Conservation (phyloP, 2,888 invertebrate species). For the Stramonita haemastoma region DNA sequence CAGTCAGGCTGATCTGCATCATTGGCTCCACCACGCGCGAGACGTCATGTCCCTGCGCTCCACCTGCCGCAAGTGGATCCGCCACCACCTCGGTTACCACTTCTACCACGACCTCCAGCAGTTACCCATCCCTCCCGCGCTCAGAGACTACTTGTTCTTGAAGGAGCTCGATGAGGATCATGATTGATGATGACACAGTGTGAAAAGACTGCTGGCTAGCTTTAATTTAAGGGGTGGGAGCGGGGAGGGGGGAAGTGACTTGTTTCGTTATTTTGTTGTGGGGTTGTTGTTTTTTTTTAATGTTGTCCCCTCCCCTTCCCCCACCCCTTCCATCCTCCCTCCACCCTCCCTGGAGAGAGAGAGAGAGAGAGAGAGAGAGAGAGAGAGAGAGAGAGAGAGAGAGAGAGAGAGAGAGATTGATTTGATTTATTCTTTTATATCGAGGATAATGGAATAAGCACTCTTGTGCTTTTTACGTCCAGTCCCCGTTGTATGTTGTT, state of each 20-base stretch:
- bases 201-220: too few relatives aligned
- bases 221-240: too few relatives aligned
- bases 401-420: too few relatives aligned
- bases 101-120: conserved; percentile 59
- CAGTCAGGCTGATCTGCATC: conserved; percentile 53
- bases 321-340: not conserved
- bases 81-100: conserved; percentile 65
- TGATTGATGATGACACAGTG: not conserved
- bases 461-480: too few relatives aligned
- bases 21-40: conserved; percentile 67
- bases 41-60: conserved; percentile 68
- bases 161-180: conserved; percentile 67
- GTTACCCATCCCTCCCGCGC: conserved; percentile 66
- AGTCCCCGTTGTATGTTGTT: too few relatives aligned
- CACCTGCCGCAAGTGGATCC: conserved; percentile 69
- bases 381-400: too few relatives aligned
- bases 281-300: not conserved
- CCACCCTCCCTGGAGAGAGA: not conserved
- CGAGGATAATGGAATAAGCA: too few relatives aligned
- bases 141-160: conserved; percentile 68
- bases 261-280: not conserved
- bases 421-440: too few relatives aligned
- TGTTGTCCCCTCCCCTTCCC: not conserved
- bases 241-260: too few relatives aligned
- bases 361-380: too few relatives aligned